These are phyloP conservation scores for Tarsius wallacei DNA, from an alignment of 2,797 vertebrate species.

Conservation along the genomic window DNA sequence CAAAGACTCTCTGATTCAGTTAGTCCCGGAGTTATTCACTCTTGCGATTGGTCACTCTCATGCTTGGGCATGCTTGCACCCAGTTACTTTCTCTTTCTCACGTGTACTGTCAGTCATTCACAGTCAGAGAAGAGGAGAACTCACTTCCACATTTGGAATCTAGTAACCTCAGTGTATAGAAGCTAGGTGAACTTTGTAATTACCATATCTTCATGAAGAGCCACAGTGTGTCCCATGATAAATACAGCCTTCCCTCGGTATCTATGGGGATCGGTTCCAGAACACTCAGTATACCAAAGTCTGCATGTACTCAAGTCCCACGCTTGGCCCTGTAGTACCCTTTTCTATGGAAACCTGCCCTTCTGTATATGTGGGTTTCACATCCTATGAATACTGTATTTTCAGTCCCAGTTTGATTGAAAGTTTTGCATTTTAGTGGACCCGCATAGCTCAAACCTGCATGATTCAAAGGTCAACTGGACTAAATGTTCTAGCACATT, in stretches of 20 bases:
- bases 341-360: rapidly evolving
- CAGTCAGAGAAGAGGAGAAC: not conserved
- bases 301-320: not conserved
- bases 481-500: not conserved
- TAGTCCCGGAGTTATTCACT: rapidly evolving
- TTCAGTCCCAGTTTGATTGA: not conserved
- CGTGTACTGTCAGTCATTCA: not conserved
- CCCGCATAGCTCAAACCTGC: not conserved
- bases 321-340: not conserved
- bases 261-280: not conserved
- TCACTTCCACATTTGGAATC: not conserved
- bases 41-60: not conserved
- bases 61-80: rapidly evolving
- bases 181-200: not conserved
- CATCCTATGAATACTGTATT: not conserved
- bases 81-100: not conserved
- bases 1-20: rapidly evolving
- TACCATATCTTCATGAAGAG: rapidly evolving
- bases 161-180: not conserved
- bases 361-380: not conserved
- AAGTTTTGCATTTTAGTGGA: not conserved
- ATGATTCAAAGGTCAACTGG: not conserved
- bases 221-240: rapidly evolving
- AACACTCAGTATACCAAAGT: not conserved
- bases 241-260: not conserved